These are phyloP conservation scores for Aplocera efformata DNA, from an alignment of 2,888 invertebrate genomes.

Conservation along the genomic window DNA sequence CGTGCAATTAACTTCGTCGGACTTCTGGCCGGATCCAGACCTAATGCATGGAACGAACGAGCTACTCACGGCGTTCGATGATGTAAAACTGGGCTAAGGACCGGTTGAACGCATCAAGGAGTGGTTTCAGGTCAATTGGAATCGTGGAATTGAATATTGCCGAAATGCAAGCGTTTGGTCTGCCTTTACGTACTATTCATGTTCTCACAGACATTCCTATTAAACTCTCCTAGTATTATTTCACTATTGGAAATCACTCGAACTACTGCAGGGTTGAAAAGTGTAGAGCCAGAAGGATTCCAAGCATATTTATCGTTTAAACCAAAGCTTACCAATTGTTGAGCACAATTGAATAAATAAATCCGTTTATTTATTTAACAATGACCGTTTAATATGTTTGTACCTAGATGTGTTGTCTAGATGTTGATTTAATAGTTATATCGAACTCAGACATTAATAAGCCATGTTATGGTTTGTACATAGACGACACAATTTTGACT, in stretches of 20 bases:
- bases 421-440: background rate
- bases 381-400: background rate
- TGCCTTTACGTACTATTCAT: slow-evolving; percentile 28
- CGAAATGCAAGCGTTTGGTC: slow-evolving; percentile 29
- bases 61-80: slow-evolving; percentile 64
- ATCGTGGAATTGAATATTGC: slow-evolving; percentile 33
- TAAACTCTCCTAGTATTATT: slow-evolving; percentile 24
- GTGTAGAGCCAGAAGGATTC: slow-evolving; percentile 53
- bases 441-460: no score
- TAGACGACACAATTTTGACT: no score
- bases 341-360: slow-evolving; percentile 9
- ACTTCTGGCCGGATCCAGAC: slow-evolving; percentile 65
- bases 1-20: slow-evolving; percentile 47
- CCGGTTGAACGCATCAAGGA: slow-evolving; percentile 24
- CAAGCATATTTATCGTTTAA: slow-evolving; percentile 39
- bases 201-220: slow-evolving; percentile 46
- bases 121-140: slow-evolving; percentile 45
- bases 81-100: slow-evolving; percentile 59
- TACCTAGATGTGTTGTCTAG: background rate
- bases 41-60: slow-evolving; percentile 61
- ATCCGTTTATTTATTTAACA: slow-evolving; percentile 13
- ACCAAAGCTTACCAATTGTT: slow-evolving; percentile 24
- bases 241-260: slow-evolving; percentile 56
- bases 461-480: no score
- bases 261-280: slow-evolving; percentile 55